Evolutionary conservation across 2,888 invertebrate genomes (phyloP).

Genomic region (Mesodorylaimus sp.): DNA sequence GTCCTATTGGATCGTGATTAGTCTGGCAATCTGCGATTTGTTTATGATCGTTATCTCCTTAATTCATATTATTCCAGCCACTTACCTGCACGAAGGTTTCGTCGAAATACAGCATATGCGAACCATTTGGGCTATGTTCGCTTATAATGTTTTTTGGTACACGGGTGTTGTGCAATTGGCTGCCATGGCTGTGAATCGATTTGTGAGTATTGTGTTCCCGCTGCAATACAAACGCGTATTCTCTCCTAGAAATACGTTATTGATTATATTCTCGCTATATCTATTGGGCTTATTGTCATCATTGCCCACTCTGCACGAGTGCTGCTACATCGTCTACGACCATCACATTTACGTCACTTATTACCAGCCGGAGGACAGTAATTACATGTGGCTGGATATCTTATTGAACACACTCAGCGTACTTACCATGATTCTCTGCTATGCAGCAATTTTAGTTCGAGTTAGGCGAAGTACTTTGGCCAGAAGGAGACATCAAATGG

Average conservation of each 20-base stretch:
- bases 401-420: conserved; percentile 21
- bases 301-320: conserved; percentile 21
- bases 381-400: conserved; percentile 23
- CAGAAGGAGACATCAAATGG: background rate
- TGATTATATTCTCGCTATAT: conserved; percentile 9
- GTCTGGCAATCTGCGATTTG: conserved; percentile 23
- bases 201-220: conserved; percentile 25
- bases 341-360: conserved; percentile 3
- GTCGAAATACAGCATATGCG: no score
- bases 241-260: background rate
- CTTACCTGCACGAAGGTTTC: conserved; percentile 19
- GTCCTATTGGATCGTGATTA: conserved; percentile 25
- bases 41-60: conserved; percentile 22
- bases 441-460: conserved; percentile 22
- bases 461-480: conserved; percentile 6
- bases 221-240: conserved; percentile 19
- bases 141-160: conserved; percentile 27
- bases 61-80: conserved; percentile 22
- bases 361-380: background rate
- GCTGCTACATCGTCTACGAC: conserved; percentile 23
- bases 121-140: conserved; percentile 23
- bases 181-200: conserved; percentile 26
- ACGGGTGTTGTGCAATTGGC: conserved; percentile 24
- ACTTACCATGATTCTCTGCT: conserved; percentile 23
- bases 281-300: conserved; percentile 17